Base-by-base conservation (phyloP, 2,113 vertebrate species). In the Sinocyclocheilus anophthalmus region DNA sequence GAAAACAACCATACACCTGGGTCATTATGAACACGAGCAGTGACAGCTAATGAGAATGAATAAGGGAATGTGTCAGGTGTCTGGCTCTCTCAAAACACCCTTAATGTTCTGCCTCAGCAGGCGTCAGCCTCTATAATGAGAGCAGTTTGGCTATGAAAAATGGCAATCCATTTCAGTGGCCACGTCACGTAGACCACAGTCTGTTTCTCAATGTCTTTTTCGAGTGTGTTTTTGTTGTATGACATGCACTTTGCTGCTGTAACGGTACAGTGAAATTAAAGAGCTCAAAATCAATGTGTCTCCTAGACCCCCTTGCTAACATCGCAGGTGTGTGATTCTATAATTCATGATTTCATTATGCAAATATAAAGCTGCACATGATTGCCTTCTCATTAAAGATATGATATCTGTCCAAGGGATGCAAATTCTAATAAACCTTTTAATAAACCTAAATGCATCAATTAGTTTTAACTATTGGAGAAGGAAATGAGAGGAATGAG, bases 11-110 rank as follows among this genome's bases (percentile, higher is more conserved):
- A 22, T 83, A 14, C 33, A 82, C 57, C 48, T 61, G 75, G 88
- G 14, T 70, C 13, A 83, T 88, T 83, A 87, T 91, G 55, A 37
- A 76, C 79, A 50, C 39, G 75, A 39, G 16, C 45, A 69, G n/a
- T 67, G 84, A 83, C 84, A 22, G 69, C 48, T 84, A 76, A 88
- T 72, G 67, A 67, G 57, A 87, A 73, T 50, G 42, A 67, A 85
- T 80, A 72, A 81, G 45, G 11, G 22, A 22, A 45, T 57, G 37
- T 79, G 24, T 30, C 12, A 24, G 48, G 63, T 16, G 39, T 76
- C 37, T 76, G 4, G 24, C 10, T 14, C 26, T 69, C 42, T 78
- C n/a, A 50, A 5, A 67, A 22, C 61, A 16, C 72, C n/a, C 73
- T 84, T 48, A 24, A 76, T 69, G 59, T 57, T 22, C 48, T 33